Percentiles rank a stretch among this genome's conserved stretches.
These are phyloP conservation scores for Holcopasites calliopsidis DNA, from an alignment of 1,140 invertebrate genomes.

Conservation along the genomic window DNA sequence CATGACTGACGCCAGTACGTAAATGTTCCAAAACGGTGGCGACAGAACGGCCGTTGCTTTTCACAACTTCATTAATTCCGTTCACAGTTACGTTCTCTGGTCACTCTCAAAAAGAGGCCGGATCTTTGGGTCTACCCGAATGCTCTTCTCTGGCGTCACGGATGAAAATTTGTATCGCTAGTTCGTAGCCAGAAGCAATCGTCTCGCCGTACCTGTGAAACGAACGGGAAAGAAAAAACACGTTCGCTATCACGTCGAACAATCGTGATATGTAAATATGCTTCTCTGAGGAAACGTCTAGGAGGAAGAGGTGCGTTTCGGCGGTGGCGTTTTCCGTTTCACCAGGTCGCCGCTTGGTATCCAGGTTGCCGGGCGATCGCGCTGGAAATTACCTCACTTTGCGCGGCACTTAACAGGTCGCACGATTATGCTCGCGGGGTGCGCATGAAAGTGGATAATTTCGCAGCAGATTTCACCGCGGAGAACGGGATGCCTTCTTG, in stretches of 20 bases:
- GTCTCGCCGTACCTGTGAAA: neutral
- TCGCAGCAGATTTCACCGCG: slow-evolving; percentile 9
- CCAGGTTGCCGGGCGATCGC: neutral
- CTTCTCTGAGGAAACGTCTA: too few species aligned
- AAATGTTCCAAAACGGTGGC: too few species aligned
- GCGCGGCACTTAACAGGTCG: neutral
- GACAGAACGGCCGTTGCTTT: too few species aligned
- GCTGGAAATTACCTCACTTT: slow-evolving; percentile 30
- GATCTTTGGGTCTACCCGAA: neutral
- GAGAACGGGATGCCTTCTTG: neutral
- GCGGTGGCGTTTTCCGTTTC: neutral
- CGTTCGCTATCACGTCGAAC: neutral
- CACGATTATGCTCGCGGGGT: neutral
- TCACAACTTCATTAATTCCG: neutral
- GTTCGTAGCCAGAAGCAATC: neutral
- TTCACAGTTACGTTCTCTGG: too few species aligned
- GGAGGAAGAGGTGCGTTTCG: too few species aligned
- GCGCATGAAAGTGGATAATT: slow-evolving; percentile 26
- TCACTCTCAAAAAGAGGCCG: neutral
- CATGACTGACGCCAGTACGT: too few species aligned
- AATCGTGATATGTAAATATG: too few species aligned
- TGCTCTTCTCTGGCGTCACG: neutral
- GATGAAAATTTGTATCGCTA: neutral
- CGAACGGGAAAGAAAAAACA: neutral
- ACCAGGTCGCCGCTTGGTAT: neutral